Percentiles rank a stretch among this genome's conserved stretches.
These are phyloP conservation scores for Dysidea cf. avara DNA, from an alignment of 37 sponge, comb jelly and placozoan species.

Conservation along the genomic window DNA sequence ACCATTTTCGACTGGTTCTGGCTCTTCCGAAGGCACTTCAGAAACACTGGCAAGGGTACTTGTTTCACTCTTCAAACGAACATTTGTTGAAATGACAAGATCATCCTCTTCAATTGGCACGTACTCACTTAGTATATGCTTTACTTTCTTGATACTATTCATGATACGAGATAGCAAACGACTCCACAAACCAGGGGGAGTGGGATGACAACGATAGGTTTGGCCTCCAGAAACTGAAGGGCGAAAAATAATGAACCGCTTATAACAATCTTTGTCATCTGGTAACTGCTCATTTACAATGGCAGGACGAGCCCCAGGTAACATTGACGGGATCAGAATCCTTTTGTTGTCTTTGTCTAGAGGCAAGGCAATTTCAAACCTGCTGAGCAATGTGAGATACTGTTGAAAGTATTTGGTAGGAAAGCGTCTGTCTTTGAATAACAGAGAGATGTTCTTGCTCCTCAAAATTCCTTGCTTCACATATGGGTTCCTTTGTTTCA, in stretches of 20 bases:
- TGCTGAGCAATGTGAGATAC: slow-evolving; percentile 64
- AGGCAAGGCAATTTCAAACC: slow-evolving; percentile 76
- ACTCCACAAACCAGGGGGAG: slow-evolving; percentile 74
- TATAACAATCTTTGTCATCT: slow-evolving; percentile 8
- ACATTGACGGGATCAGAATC: slow-evolving; percentile 73
- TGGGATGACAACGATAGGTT: neutral
- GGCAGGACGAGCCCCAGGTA: slow-evolving; percentile 29
- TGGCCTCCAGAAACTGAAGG: no score
- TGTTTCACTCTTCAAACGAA: no score
- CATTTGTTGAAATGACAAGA: no score
- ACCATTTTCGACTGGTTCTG: no score
- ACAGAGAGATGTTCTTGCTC: slow-evolving; percentile 18
- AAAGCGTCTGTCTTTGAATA: slow-evolving; percentile 38
- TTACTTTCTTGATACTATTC: slow-evolving; percentile 21
- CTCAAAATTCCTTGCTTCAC: slow-evolving; percentile 66
- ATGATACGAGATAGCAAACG: slow-evolving; percentile 63
- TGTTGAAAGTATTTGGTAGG: slow-evolving; percentile 41
- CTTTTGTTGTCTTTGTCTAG: slow-evolving; percentile 26
- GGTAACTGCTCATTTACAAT: neutral
- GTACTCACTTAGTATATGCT: neutral
- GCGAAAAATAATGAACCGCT: slow-evolving; percentile 36
- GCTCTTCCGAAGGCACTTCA: no score
- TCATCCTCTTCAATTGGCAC: no score
- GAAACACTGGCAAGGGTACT: no score
- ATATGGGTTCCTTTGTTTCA: slow-evolving; percentile 42